phyloP scores from a whole-genome alignment of 2,888 invertebrate genomes.

The Parasteatoda lunata region DNA sequence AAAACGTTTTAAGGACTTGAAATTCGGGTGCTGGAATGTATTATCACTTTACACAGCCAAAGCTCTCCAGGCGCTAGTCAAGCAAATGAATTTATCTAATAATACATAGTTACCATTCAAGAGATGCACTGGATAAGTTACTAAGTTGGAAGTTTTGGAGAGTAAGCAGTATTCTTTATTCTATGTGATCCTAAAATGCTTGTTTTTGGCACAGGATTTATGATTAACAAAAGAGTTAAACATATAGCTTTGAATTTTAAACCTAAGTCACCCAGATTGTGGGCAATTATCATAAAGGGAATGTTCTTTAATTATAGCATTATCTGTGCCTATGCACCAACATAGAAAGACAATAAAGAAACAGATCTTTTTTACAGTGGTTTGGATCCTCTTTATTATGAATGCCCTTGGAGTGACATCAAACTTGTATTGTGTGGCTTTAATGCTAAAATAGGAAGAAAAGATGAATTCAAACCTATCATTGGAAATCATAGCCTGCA shows the following conservation, averaged over 20 bases:
- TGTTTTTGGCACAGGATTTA: neutral
- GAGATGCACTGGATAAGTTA: neutral
- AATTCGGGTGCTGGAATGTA: neutral
- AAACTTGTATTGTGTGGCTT: neutral
- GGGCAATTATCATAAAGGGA: neutral
- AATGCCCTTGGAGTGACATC: neutral
- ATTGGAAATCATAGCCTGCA: neutral
- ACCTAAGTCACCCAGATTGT: neutral
- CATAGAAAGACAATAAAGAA: neutral
- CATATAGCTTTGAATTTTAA: neutral
- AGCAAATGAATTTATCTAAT: neutral
- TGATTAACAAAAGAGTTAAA: neutral
- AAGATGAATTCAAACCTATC: neutral
- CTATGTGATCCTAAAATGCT: neutral
- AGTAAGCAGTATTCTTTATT: neutral
- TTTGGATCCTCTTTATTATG: neutral
- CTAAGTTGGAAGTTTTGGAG: neutral
- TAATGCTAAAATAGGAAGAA: neutral
- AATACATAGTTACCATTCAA: neutral
- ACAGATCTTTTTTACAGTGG: neutral
- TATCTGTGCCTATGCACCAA: neutral
- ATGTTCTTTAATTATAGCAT: neutral
- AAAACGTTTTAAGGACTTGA: neutral
- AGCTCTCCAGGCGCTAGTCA: neutral
- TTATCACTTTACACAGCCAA: neutral